These are phyloP conservation scores for Chaetorhynchus papuensis DNA, from an alignment of 2,113 vertebrate genomes.

Conservation along the genomic window DNA sequence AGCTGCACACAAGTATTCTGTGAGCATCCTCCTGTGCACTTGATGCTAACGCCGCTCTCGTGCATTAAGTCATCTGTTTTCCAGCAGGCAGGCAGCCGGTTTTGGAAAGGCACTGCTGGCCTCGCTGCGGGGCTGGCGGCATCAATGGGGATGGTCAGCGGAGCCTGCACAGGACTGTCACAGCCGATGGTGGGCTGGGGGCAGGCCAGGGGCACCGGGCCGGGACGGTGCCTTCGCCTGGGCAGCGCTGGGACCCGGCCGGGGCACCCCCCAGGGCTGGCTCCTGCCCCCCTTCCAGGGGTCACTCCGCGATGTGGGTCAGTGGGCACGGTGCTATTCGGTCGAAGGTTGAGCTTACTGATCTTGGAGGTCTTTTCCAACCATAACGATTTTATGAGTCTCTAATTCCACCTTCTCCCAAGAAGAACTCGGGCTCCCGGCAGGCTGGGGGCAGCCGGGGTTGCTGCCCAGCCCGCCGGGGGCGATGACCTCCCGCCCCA, in stretches of 20 bases:
- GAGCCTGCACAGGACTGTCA: neutral
- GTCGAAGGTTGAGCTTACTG: neutral
- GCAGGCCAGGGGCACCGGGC: fast-evolving
- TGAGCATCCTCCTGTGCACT: neutral
- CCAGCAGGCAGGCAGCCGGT: neutral
- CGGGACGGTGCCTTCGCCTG: neutral
- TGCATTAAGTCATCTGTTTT: neutral
- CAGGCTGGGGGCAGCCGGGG: neutral
- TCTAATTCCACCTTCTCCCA: neutral
- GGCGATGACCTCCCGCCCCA: neutral
- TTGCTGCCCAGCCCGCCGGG: neutral
- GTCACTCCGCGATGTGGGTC: neutral
- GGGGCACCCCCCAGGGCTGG: neutral
- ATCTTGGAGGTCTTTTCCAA: neutral
- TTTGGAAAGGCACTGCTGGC: neutral
- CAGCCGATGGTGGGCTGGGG: fast-evolving
- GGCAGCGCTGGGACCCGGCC: neutral
- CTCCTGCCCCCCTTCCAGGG: neutral
- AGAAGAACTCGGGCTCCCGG: neutral
- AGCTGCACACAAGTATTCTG: neutral
- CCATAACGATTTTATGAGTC: neutral
- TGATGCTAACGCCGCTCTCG: neutral
- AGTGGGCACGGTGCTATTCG: fast-evolving
- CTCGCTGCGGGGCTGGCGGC: neutral
- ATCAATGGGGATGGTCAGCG: fast-evolving